Conservation (phyloP, 2,113 vertebrate species). For the Nerophis lumbriciformis region DNA sequence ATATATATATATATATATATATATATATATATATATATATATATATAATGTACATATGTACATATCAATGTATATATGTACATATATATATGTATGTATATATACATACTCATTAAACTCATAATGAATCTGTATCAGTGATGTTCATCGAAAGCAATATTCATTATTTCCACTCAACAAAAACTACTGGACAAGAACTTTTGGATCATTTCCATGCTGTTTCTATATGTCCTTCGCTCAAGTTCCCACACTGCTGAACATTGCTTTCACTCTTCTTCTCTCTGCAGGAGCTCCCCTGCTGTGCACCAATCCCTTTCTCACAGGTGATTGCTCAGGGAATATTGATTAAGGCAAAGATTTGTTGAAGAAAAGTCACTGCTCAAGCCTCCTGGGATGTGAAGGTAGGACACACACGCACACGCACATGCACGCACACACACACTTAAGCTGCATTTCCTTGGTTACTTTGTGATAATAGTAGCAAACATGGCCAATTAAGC, state of each 20-base stretch:
- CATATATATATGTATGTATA: too few species aligned
- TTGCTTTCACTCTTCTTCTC: conserved; percentile 39
- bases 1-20: too few species aligned
- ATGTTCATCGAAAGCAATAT: background rate
- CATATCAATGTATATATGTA: too few species aligned
- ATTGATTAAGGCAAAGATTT: conserved; percentile 69
- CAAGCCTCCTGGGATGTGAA: conserved; percentile 64
- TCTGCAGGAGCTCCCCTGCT: conserved; percentile 61
- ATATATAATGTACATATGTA: too few species aligned
- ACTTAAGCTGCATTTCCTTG: conserved; percentile 7
- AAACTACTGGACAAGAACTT: background rate
- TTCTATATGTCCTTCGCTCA: conserved; percentile 32
- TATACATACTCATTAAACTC: background rate
- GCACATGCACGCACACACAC: background rate
- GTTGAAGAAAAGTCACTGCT: conserved; percentile 64
- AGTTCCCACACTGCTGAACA: conserved; percentile 29
- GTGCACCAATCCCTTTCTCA: conserved; percentile 62
- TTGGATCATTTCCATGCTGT: conserved; percentile 7
- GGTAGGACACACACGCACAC: conserved; percentile 19
- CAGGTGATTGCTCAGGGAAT: conserved; percentile 73
- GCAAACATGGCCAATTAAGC: conserved; percentile 62
- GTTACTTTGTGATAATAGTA: conserved; percentile 59
- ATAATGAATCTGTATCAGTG: background rate
- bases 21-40: too few species aligned
- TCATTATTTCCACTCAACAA: too few species aligned